phyloP scores from a whole-genome alignment of 2,113 vertebrate species.

The Rhea americana region DNA sequence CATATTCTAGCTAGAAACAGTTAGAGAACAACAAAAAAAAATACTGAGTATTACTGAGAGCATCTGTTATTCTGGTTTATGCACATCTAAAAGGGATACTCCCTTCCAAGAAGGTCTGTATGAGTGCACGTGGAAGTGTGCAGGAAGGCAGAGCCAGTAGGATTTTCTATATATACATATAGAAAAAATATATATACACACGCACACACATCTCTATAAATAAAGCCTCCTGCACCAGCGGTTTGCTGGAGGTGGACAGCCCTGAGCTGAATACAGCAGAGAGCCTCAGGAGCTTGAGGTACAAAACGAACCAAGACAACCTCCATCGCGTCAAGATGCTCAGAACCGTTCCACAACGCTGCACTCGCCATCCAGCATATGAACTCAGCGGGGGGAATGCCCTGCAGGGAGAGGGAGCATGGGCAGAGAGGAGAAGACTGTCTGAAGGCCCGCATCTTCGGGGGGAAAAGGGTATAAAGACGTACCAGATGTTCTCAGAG shows the following conservation, averaged over 20 bases:
- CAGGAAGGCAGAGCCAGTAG: no score
- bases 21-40: background rate
- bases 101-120: no score
- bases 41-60: background rate
- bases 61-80: background rate
- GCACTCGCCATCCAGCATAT: background rate
- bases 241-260: background rate
- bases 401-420: background rate
- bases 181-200: no score
- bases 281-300: background rate
- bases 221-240: background rate
- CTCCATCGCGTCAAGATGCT: background rate
- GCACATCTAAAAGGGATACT: background rate
- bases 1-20: background rate
- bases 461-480: background rate
- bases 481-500: background rate
- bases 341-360: no score
- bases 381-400: background rate
- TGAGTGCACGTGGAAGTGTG: no score
- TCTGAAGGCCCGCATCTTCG: background rate
- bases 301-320: background rate
- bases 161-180: no score
- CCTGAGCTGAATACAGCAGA: background rate
- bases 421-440: no score
- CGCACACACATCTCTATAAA: no score